Conservation (phyloP, 2,113 vertebrate genomes). For the Theristicus caerulescens region DNA sequence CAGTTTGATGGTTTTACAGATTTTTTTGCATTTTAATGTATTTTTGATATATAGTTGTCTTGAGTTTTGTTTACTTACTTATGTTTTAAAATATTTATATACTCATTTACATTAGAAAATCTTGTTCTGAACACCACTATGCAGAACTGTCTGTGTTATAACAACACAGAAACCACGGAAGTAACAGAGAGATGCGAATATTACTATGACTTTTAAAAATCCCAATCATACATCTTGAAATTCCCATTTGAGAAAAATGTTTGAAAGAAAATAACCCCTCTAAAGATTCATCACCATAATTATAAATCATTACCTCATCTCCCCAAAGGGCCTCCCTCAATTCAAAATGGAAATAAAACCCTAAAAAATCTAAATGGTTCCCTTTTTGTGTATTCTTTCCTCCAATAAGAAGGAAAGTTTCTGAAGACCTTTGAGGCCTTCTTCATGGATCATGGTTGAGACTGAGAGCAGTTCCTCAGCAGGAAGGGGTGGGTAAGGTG, state of each 20-base stretch:
- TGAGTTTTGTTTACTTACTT: background rate
- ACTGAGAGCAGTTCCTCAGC: background rate
- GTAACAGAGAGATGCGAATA: background rate
- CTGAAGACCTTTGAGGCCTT: background rate
- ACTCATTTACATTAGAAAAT: background rate
- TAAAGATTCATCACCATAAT: background rate
- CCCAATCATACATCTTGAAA: background rate
- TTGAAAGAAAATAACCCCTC: background rate
- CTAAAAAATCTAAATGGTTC: background rate
- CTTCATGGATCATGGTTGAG: background rate
- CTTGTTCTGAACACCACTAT: background rate
- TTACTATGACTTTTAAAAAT: background rate
- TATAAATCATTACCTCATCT: background rate
- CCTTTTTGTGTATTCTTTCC: background rate
- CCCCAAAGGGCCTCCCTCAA: background rate
- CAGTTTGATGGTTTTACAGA: background rate
- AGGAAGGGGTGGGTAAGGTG: background rate
- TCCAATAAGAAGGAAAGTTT: background rate
- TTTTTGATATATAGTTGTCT: background rate
- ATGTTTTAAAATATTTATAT: background rate
- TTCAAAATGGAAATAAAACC: background rate
- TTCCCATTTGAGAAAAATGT: background rate
- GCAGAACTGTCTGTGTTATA: background rate
- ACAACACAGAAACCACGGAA: background rate
- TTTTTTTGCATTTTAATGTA: background rate